These are phyloP conservation scores for Marmota monax DNA, from an alignment of 2,113 vertebrate species.

Conservation along the genomic window DNA sequence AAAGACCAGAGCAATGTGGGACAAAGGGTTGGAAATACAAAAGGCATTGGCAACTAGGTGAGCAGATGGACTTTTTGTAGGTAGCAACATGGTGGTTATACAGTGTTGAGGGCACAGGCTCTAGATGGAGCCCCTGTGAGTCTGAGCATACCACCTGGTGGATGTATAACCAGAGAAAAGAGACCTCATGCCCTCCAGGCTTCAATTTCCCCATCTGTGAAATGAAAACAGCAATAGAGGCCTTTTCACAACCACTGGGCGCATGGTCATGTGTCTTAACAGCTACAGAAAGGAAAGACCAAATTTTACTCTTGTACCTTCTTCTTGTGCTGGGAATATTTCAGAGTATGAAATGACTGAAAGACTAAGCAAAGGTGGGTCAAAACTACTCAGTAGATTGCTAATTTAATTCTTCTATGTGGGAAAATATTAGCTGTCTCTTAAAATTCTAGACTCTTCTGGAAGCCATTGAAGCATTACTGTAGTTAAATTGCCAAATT, in stretches of 20 bases:
- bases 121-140: neutral
- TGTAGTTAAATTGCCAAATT: neutral
- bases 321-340: neutral
- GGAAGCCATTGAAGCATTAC: neutral
- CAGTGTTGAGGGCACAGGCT: neutral
- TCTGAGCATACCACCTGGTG: neutral
- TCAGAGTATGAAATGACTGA: neutral
- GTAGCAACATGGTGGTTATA: neutral
- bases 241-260: neutral
- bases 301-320: neutral
- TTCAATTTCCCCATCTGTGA: conserved; percentile 10
- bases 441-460: neutral
- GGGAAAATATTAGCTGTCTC: neutral
- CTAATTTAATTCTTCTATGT: neutral
- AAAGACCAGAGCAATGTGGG: neutral
- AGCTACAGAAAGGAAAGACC: neutral
- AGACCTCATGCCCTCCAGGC: neutral
- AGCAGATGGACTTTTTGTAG: neutral
- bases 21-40: neutral
- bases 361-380: neutral
- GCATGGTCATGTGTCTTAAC: neutral
- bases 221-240: neutral
- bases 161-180: neutral
- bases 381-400: neutral
- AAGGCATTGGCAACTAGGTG: neutral